Percentiles rank a stretch among this genome's conserved stretches.
Conservation (phyloP, 2,797 vertebrate species). For the Pseudomugil tenellus region DNA sequence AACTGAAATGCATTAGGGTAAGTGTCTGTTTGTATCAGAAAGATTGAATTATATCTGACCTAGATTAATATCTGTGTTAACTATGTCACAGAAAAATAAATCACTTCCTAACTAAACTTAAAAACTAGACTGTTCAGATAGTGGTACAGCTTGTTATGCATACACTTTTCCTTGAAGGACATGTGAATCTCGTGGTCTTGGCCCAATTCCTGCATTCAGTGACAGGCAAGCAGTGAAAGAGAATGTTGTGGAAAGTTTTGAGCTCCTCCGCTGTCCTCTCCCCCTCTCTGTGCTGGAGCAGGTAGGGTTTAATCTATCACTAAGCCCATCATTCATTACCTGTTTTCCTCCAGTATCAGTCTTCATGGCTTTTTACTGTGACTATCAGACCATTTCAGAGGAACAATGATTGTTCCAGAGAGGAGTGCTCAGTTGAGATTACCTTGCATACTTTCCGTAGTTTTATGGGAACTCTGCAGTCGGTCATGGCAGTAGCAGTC, state of each 20-base stretch:
- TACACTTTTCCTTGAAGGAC: constrained; percentile 38
- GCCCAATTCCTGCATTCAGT: constrained; percentile 16
- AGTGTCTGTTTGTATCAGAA: background rate
- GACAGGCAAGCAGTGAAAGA: constrained; percentile 32
- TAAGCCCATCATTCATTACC: constrained; percentile 69
- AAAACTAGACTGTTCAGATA: background rate
- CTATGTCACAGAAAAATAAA: background rate
- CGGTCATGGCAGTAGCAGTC: background rate
- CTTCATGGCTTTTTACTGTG: constrained; percentile 46
- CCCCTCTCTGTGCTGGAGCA: constrained; percentile 31
- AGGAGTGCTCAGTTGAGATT: constrained; percentile 12
- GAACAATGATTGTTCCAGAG: constrained; percentile 35
- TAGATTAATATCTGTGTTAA: background rate
- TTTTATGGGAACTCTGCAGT: constrained; percentile 22
- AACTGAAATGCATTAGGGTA: constrained; percentile 9
- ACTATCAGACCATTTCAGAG: constrained; percentile 53
- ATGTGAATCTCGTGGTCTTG: constrained; percentile 17
- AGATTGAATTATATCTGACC: background rate
- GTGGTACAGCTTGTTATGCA: background rate
- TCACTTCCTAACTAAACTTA: background rate
- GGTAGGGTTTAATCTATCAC: constrained; percentile 73
- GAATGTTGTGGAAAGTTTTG: constrained; percentile 22
- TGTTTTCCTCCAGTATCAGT: constrained; percentile 43
- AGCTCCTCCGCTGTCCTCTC: constrained; percentile 18
- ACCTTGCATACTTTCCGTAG: constrained; percentile 43